A percentile compares a stretch with the other conserved stretches of the same genome.
Conservation (phyloP, 1,140 invertebrate species). For the Micrasema longulum region DNA sequence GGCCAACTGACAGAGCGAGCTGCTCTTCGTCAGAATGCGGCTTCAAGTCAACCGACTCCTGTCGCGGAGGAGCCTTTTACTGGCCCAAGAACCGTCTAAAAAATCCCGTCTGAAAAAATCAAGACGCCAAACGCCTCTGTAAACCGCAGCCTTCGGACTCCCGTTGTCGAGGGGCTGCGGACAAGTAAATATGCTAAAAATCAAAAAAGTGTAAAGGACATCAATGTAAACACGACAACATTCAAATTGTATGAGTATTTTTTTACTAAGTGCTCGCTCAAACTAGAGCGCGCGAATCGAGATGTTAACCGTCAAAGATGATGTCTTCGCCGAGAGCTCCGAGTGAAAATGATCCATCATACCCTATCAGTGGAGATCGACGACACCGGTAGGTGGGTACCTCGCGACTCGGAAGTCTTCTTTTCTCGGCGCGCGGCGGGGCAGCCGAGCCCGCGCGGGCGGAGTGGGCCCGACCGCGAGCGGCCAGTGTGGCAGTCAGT, state of each 20-base stretch:
- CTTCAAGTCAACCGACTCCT: background rate
- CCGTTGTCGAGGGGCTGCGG: background rate
- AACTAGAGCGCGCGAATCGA: background rate
- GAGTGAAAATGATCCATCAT: slow-evolving; percentile 3
- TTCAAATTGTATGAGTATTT: background rate
- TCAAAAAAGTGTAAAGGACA: background rate
- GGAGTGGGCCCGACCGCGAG: background rate
- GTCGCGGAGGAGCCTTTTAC: background rate
- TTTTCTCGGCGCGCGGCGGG: background rate
- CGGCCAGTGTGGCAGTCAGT: background rate
- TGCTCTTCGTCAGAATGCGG: background rate
- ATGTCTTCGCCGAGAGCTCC: background rate
- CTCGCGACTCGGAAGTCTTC: background rate
- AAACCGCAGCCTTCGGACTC: slow-evolving; percentile 13
- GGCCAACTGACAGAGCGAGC: background rate
- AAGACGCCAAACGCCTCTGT: slow-evolving; percentile 28
- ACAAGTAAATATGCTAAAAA: background rate
- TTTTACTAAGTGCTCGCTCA: background rate
- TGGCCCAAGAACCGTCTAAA: no score
- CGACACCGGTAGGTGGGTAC: background rate
- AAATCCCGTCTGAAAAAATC: slow-evolving; percentile 21
- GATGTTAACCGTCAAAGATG: slow-evolving; percentile 14
- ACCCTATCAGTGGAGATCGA: background rate
- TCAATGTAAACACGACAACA: background rate
- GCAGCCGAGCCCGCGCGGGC: background rate